A percentile compares a stretch with the other conserved stretches of the same genome.
Conservation (phyloP, 2,888 invertebrate genomes). For the Caprella mutica region DNA sequence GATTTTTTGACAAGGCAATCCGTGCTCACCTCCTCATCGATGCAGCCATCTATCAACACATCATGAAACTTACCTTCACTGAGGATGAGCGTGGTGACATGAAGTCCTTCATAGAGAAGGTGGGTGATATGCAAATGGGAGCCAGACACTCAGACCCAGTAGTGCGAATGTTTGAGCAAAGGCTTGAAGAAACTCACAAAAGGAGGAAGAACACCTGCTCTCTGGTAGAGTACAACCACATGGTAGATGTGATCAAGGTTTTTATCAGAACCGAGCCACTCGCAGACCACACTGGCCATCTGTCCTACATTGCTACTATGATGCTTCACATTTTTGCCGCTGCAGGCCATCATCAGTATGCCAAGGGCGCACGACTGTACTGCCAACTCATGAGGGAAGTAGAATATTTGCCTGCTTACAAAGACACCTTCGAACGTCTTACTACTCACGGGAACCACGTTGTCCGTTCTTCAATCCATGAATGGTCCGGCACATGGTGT, state of each 20-base stretch:
- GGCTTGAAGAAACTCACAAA: too few relatives aligned
- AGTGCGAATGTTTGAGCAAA: background rate
- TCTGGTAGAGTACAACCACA: slow-evolving; percentile 9
- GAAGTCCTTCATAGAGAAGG: too few relatives aligned
- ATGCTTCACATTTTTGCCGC: slow-evolving; percentile 2
- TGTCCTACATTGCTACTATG: slow-evolving; percentile 12
- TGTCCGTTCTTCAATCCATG: slow-evolving; percentile 8
- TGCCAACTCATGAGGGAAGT: background rate
- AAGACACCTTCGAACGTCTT: too few relatives aligned
- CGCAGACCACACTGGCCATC: slow-evolving; percentile 10
- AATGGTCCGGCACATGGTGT: slow-evolving; percentile 1
- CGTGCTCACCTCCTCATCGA: slow-evolving; percentile 11
- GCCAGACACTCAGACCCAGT: background rate
- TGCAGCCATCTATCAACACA: slow-evolving; percentile 14
- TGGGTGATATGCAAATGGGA: slow-evolving; percentile 3
- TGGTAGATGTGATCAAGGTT: slow-evolving; percentile 13
- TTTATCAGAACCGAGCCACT: slow-evolving; percentile 6
- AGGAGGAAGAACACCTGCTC: slow-evolving; percentile 12
- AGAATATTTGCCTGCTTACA: slow-evolving; percentile 7
- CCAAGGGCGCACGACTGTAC: background rate
- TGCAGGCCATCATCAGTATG: background rate
- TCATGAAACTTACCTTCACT: too few relatives aligned
- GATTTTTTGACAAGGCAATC: slow-evolving; percentile 12
- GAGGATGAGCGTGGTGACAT: too few relatives aligned
- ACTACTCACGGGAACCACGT: slow-evolving; percentile 11